Evolutionary conservation across 2,888 invertebrate genomes (phyloP).

Genomic region (Athetis lepigone): DNA sequence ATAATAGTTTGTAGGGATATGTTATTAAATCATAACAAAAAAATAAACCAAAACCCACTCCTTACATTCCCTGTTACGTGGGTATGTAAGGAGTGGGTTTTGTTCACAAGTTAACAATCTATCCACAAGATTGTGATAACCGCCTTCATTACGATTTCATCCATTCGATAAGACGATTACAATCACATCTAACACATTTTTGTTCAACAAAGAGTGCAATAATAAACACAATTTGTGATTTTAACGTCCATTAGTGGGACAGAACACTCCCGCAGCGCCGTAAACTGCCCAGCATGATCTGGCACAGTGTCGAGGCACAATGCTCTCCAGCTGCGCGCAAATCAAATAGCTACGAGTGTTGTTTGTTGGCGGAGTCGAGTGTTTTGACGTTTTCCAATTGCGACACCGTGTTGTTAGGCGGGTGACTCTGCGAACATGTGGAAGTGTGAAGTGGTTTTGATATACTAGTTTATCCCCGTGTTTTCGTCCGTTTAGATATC

Average conservation of each 20-base stretch:
- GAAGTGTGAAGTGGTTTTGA: conserved; percentile 1
- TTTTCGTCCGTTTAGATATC: too few relatives aligned
- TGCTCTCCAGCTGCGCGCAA: conserved; percentile 56
- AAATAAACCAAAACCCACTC: not conserved
- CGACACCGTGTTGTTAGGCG: conserved; percentile 42
- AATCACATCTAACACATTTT: conserved; percentile 28
- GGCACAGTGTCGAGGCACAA: conserved; percentile 57
- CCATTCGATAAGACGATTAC: conserved; percentile 32
- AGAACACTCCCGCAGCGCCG: conserved; percentile 47
- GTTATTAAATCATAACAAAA: too few relatives aligned
- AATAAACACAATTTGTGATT: conserved; percentile 55
- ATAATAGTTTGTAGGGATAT: too few relatives aligned
- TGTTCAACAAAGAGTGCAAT: conserved; percentile 28
- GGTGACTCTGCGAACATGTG: conserved; percentile 9
- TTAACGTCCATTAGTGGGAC: conserved; percentile 48
- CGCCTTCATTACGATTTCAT: conserved; percentile 40
- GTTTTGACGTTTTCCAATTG: conserved; percentile 54
- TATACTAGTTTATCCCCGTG: too few relatives aligned
- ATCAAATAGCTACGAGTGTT: conserved; percentile 56
- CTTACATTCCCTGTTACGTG: not conserved
- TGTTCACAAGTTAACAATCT: too few relatives aligned
- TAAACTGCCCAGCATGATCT: conserved; percentile 54
- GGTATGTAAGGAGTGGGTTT: too few relatives aligned
- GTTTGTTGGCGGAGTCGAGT: conserved; percentile 43
- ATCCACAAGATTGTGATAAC: conserved; percentile 10